These are phyloP conservation scores for Dyspetes luteomarginatus DNA, from an alignment of 2,888 invertebrate species.

Conservation along the genomic window DNA sequence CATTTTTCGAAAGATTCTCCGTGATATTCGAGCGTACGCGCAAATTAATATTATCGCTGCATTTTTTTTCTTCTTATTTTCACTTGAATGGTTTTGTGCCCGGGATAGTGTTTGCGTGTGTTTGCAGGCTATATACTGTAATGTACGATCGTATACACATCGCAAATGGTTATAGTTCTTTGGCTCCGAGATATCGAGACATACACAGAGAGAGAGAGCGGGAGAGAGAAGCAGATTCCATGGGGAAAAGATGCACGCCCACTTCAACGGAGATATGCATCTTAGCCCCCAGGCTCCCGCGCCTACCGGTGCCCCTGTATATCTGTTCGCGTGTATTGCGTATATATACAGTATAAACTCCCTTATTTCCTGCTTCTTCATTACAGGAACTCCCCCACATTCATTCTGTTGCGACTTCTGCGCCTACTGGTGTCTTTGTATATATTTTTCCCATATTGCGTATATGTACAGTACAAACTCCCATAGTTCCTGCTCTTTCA, in stretches of 20 bases:
- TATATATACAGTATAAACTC: not conserved
- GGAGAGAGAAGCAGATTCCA: constrained; percentile 35
- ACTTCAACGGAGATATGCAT: constrained; percentile 67
- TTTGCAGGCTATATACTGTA: constrained; percentile 1
- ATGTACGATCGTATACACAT: constrained; percentile 5
- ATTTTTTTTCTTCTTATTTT: constrained; percentile 25
- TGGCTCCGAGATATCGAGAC: constrained; percentile 39
- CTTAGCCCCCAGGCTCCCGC: constrained; percentile 65
- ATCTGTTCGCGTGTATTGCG: constrained; percentile 48
- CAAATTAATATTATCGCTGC: constrained; percentile 69
- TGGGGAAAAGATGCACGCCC: constrained; percentile 64
- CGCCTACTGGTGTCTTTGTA: no score
- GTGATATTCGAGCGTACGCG: constrained; percentile 64
- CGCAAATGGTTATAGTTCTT: constrained; percentile 54
- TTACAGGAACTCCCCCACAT: no score
- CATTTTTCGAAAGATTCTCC: constrained; percentile 61
- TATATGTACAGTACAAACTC: no score
- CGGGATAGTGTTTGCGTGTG: constrained; percentile 7
- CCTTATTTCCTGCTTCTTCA: no score
- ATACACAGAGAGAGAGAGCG: constrained; percentile 30
- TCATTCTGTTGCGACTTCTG: no score
- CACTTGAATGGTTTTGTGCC: constrained; percentile 3
- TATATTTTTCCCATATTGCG: no score
- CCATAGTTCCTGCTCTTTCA: no score
- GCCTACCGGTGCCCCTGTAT: constrained; percentile 69